Percentiles rank a stretch among this genome's conserved stretches.
Conservation (phyloP, 2,888 invertebrate genomes). For the Oligia latruncula region DNA sequence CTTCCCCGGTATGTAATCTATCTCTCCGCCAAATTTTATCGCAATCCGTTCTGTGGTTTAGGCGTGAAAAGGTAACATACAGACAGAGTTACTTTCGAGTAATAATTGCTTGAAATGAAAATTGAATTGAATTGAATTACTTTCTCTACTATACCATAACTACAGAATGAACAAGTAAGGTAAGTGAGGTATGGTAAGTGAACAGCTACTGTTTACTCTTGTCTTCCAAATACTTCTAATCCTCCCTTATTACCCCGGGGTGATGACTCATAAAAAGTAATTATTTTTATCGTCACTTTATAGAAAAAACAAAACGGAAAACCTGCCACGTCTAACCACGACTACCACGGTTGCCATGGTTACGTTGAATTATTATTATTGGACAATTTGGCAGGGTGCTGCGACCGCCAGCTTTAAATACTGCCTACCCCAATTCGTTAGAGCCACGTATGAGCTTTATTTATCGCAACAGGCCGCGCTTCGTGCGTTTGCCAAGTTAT, state of each 20-base stretch:
- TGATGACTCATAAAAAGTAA: neutral
- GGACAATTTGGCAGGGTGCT: constrained; percentile 77
- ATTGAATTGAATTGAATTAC: neutral
- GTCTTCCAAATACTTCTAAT: neutral
- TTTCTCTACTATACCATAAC: neutral
- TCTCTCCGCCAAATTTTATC: too few species aligned
- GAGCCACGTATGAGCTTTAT: constrained; percentile 64
- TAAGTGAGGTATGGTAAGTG: neutral
- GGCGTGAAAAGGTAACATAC: too few species aligned
- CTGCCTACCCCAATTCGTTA: constrained; percentile 69
- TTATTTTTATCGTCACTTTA: neutral
- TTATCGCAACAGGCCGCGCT: constrained; percentile 65
- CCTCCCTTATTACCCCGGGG: neutral
- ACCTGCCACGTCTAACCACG: constrained; percentile 27
- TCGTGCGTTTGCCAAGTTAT: constrained; percentile 67
- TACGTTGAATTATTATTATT: constrained; percentile 74
- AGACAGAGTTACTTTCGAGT: too few species aligned
- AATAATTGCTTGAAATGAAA: too few species aligned
- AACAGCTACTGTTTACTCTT: neutral
- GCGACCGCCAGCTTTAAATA: constrained; percentile 69
- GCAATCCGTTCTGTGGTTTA: too few species aligned
- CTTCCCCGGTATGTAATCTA: too few species aligned
- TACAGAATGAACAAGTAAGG: neutral
- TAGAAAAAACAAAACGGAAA: constrained; percentile 21
- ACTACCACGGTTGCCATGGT: constrained; percentile 64